A percentile compares a stretch with the other conserved stretches of the same genome.
Conservation (phyloP, 2,797 vertebrate genomes). For the Bryconaethiops microstoma region DNA sequence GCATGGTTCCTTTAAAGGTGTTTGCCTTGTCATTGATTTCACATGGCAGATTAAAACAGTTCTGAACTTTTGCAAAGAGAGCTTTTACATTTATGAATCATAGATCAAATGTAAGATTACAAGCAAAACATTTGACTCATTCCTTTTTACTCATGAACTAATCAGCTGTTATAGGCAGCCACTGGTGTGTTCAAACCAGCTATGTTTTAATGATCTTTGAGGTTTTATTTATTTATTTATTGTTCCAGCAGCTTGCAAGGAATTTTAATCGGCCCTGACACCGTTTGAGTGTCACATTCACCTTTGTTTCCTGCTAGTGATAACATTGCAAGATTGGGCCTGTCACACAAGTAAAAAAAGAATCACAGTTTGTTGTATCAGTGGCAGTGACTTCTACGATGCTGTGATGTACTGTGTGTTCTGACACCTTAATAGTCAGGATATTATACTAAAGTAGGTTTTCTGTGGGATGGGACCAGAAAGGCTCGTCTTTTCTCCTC, state of each 20-base stretch:
- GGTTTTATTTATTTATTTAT: slow-evolving; percentile 8
- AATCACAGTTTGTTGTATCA: neutral
- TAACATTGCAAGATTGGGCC: neutral
- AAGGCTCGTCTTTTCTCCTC: too few species aligned
- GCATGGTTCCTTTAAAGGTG: slow-evolving; percentile 27
- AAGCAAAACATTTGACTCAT: slow-evolving; percentile 35
- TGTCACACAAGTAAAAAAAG: neutral
- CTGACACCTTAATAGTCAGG: too few species aligned
- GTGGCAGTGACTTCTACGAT: neutral
- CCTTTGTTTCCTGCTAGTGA: neutral
- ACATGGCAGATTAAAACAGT: slow-evolving; percentile 26
- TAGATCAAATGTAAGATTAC: slow-evolving; percentile 6
- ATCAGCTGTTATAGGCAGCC: neutral
- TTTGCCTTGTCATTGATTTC: slow-evolving; percentile 33
- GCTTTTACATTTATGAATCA: slow-evolving; percentile 28
- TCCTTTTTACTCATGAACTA: slow-evolving; percentile 19
- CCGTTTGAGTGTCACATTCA: slow-evolving; percentile 31
- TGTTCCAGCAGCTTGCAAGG: slow-evolving; percentile 23
- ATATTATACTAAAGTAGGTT: too few species aligned
- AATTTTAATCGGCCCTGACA: slow-evolving; percentile 17
- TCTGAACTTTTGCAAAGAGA: slow-evolving; percentile 15
- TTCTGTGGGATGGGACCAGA: too few species aligned
- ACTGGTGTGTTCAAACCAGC: neutral
- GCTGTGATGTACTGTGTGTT: too few species aligned
- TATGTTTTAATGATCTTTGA: slow-evolving; percentile 9